Evolutionary conservation across 1,140 invertebrate genomes (phyloP), one percentile per base, ranked within the genome.

Genomic region (Microplitis mediator): DNA sequence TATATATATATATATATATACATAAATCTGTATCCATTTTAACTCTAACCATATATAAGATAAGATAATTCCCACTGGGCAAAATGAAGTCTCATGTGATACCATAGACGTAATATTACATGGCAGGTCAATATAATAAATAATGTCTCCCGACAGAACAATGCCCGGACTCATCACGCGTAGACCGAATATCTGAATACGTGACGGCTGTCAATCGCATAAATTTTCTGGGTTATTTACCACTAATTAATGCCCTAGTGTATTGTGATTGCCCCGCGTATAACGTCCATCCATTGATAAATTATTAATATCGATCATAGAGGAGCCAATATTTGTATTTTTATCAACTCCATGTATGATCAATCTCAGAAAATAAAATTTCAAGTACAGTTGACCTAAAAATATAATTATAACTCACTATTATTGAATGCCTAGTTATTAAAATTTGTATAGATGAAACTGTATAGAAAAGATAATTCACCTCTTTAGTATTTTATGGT

Each of bases 181-280:
- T 63, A 50, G 36, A 14, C 72, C 67, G 32, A 71, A 63, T 56
- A 63, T 50, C 61, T 52, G 66, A 74, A 74, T 71, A 74, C 73
- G 73, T 74, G 73, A 74, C 51, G 69, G 31, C 69, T 74, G 73
- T 74, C 73, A 72, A 69, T 45, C 16, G 58, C 73, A 74, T 74
- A 67, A 74, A 74, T 74, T 71, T 64, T 69, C 36, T 16, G 69
- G 52, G 71, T 74, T 74, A 74, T 71, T 74, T 60, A 52, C 56
- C 64, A 64, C 65, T 74, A 69, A 74, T 74, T 74, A 74, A 74
- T 74, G 65, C 69, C 63, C 14, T 11, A 52, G 69, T 34, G 64
- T 54, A 72, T 72, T 65, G 36, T 52, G 70, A 65, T 72, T 36
- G 11, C n/a, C 23, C 8, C 14, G 13, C 62, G 60, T 52, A 63